phyloP scores from a whole-genome alignment of 2,113 vertebrate genomes.

The Psettodes erumei region DNA sequence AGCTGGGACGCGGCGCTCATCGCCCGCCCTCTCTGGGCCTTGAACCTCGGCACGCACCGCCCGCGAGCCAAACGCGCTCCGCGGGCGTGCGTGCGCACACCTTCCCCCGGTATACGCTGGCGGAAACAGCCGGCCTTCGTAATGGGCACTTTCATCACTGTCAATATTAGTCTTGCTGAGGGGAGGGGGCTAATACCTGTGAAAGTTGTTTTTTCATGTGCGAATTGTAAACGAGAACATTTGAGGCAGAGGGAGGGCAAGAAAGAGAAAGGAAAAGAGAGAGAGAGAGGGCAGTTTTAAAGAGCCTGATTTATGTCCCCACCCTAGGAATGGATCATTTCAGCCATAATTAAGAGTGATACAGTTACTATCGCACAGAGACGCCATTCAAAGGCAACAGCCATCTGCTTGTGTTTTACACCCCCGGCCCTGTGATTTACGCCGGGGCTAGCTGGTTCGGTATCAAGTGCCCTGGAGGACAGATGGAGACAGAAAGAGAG shows the following conservation, averaged over 20 bases:
- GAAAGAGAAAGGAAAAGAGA: conserved; percentile 26
- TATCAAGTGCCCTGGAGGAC: conserved; percentile 60
- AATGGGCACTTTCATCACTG: conserved; percentile 79
- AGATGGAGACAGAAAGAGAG: conserved; percentile 51
- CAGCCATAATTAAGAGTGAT: conserved; percentile 82
- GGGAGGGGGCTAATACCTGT: conserved; percentile 53
- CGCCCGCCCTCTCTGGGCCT: conserved; percentile 29
- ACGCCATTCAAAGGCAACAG: conserved; percentile 76
- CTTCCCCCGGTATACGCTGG: neutral
- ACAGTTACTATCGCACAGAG: conserved; percentile 81
- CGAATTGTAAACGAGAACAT: conserved; percentile 66
- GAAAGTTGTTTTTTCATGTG: conserved; percentile 80
- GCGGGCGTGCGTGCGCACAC: conserved; percentile 7
- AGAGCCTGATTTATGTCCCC: conserved; percentile 74
- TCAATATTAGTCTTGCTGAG: conserved; percentile 77
- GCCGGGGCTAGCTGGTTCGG: conserved; percentile 46
- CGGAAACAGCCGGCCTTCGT: conserved; percentile 64
- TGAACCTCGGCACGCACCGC: conserved; percentile 32
- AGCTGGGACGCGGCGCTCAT: conserved; percentile 42
- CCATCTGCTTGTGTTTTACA: conserved; percentile 82
- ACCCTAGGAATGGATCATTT: conserved; percentile 77
- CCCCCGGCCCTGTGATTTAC: conserved; percentile 64
- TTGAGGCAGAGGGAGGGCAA: conserved; percentile 29
- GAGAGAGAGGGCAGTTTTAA: conserved; percentile 52
- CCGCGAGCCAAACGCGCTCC: conserved; percentile 40